Percentiles rank a stretch among this genome's conserved stretches.
Evolutionary conservation across 2,113 vertebrate genomes (phyloP).

Genomic region (Parotia lawesii): DNA sequence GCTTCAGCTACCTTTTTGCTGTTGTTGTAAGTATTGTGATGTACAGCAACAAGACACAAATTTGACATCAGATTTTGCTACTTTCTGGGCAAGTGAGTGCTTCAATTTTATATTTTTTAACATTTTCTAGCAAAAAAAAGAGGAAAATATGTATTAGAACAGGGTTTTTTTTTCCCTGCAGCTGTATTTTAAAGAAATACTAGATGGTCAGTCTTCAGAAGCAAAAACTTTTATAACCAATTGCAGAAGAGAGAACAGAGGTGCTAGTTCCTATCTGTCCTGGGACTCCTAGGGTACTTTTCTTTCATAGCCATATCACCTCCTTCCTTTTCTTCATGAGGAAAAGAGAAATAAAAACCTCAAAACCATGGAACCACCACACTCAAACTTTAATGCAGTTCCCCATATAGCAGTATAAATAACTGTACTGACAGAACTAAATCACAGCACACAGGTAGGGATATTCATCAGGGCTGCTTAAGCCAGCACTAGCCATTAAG

Average conservation of each 20-base stretch:
- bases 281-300: not conserved
- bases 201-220: not conserved
- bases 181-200: not conserved
- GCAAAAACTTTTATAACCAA: not conserved
- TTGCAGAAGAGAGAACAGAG: not conserved
- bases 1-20: not conserved
- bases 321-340: not conserved
- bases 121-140: not conserved
- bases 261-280: not conserved
- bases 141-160: not conserved
- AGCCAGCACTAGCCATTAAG: not conserved
- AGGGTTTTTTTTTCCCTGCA: not conserved
- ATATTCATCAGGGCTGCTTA: not conserved
- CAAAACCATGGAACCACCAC: not conserved
- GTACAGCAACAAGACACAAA: not conserved
- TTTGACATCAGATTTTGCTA: not conserved
- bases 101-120: not conserved
- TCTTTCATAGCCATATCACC: not conserved
- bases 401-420: not conserved
- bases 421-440: not conserved
- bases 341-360: not conserved
- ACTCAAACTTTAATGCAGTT: not conserved
- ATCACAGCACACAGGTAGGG: not conserved
- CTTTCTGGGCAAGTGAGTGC: not conserved
- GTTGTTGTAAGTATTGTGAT: not conserved